Evolutionary conservation across 2,797 vertebrate species (phyloP).

Genomic region (Sebastes trivittatus): DNA sequence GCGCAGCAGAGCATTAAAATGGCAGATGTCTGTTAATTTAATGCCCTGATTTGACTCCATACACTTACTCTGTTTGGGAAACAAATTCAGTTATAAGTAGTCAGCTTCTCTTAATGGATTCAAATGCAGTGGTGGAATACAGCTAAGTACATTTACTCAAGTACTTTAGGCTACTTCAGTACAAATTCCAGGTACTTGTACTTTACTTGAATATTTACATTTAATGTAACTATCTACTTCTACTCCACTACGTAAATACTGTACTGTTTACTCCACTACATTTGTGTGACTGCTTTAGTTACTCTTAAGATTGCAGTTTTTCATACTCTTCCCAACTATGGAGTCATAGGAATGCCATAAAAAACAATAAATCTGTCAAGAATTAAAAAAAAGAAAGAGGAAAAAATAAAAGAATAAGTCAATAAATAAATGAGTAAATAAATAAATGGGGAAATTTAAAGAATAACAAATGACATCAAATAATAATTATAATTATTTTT

Average conservation of each 20-base stretch:
- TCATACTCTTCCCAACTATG: neutral
- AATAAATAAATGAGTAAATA: too few species aligned
- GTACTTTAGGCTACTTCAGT: neutral
- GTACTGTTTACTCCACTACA: neutral
- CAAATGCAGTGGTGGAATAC: neutral
- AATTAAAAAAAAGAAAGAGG: too few species aligned
- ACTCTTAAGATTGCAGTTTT: neutral
- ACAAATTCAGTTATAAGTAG: neutral
- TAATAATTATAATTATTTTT: too few species aligned
- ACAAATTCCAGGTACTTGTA: neutral
- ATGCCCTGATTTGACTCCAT: neutral
- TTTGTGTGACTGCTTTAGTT: neutral
- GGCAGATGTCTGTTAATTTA: neutral
- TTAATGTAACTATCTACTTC: neutral
- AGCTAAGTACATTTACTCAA: neutral
- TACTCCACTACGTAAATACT: neutral
- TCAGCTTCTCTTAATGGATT: neutral
- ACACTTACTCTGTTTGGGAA: too few species aligned
- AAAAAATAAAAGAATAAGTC: too few species aligned
- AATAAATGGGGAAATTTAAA: too few species aligned
- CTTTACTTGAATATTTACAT: neutral
- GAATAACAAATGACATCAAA: too few species aligned
- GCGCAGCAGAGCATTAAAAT: neutral
- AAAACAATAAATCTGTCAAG: too few species aligned
- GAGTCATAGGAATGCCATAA: too few species aligned